These are phyloP conservation scores for Bombus waltoni DNA, from an alignment of 1,140 invertebrate genomes.

Conservation along the genomic window DNA sequence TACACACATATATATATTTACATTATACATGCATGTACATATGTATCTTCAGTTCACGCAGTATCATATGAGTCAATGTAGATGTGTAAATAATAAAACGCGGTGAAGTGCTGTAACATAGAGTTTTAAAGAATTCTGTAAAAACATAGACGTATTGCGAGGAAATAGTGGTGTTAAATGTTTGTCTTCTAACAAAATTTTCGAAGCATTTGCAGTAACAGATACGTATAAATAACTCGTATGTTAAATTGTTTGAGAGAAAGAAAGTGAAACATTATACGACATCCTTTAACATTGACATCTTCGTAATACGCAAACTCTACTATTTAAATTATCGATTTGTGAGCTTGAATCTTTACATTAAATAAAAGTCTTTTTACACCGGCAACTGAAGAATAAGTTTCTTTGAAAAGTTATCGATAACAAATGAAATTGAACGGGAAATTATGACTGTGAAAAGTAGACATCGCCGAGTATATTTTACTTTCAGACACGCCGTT, in stretches of 20 bases:
- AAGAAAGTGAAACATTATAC: conserved; percentile 39
- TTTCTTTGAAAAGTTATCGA: background rate
- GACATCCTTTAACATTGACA: conserved; percentile 10
- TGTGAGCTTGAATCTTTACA: conserved; percentile 25
- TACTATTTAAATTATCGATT: conserved; percentile 50
- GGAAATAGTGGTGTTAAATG: background rate
- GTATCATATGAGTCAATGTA: conserved; percentile 17
- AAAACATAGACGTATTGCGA: conserved; percentile 1
- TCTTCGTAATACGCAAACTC: conserved; percentile 41
- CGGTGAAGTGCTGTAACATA: conserved; percentile 13
- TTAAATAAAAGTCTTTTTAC: background rate
- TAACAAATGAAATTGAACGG: conserved; percentile 26
- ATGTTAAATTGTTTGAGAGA: conserved; percentile 28
- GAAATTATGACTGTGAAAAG: conserved; percentile 35
- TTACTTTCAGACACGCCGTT: conserved; percentile 26
- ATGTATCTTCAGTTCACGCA: background rate
- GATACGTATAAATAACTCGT: background rate
- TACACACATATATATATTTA: background rate
- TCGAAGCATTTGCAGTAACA: background rate
- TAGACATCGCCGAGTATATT: conserved; percentile 27
- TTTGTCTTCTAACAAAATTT: background rate
- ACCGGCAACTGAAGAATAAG: background rate
- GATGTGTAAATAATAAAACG: conserved; percentile 48
- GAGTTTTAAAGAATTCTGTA: conserved; percentile 6
- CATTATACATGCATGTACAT: background rate